Base-by-base conservation (phyloP, 1,140 invertebrate species). In the Procambarus clarkii region DNA sequence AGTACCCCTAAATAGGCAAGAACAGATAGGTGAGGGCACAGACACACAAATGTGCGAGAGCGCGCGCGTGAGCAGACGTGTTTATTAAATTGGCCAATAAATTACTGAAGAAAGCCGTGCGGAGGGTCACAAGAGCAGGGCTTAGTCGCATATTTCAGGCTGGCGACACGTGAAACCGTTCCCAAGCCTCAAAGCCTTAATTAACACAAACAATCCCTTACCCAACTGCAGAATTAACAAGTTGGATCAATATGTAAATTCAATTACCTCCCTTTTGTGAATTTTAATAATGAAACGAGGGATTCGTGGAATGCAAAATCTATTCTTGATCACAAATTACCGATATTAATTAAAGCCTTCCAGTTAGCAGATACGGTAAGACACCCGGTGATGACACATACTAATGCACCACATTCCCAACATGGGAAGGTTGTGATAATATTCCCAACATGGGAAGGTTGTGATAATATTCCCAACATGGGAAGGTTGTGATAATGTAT, bases 211-310 rank as follows among this genome's bases (percentile, higher is more conserved):
- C n/a, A 74, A 74, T 34, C 69, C n/a, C 24, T 34, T 74, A 74
- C 24, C 64, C 24, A 34, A 24, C 69, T 8, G 69, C n/a, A 8
- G 69, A 74, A 74, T 74, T 24, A 74, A 74, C 69, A 74, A 5
- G 24, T 74, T 44, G 54, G 48, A 81, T 81, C 79, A 81, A 81
- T 81, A 81, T 81, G 48, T 48, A 81, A 81, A 81, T 81, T 81
- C 50, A 81, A 81, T 81, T 81, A 81, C 58, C 79, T 54, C n/a
- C 48, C 48, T 50, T 81, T 54, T 81, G 48, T 24, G 45, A 81
- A 81, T 54, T 81, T 45, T 58, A 81, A 81, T 81, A 81, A 81
- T 45, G 79, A 81, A 58, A 58, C 48, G 79, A 34, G 24, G 69
- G 69, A 74, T 74, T 74, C 79, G 79, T 34, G 79, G 79, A 81